A percentile compares a stretch with the other conserved stretches of the same genome.
These are phyloP conservation scores for Camelus bactrianus DNA, from an alignment of 2,113 vertebrate genomes.

Conservation along the genomic window DNA sequence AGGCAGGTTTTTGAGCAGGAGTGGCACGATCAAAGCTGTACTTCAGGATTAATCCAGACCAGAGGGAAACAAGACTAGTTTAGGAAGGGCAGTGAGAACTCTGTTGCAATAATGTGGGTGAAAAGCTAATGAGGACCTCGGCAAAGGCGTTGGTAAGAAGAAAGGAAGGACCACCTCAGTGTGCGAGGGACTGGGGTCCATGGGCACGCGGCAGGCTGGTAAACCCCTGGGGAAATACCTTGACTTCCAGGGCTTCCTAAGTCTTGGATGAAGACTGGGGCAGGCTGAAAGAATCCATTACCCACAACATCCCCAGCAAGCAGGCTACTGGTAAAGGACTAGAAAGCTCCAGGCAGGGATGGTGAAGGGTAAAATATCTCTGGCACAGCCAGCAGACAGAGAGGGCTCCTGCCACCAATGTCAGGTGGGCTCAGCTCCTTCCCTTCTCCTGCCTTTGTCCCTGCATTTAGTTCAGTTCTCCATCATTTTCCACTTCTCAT, in stretches of 20 bases:
- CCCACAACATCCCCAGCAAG: neutral
- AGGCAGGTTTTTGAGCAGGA: slow-evolving; percentile 32
- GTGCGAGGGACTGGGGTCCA: neutral
- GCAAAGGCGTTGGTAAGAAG: neutral
- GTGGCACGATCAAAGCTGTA: slow-evolving; percentile 19
- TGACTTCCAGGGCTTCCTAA: neutral
- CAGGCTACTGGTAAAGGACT: neutral
- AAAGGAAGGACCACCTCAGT: neutral
- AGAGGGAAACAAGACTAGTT: neutral
- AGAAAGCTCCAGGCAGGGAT: neutral
- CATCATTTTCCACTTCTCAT: neutral
- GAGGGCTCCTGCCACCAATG: neutral
- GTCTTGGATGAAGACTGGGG: neutral
- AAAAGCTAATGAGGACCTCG: neutral
- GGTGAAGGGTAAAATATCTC: neutral
- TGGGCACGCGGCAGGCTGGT: neutral
- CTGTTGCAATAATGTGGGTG: neutral
- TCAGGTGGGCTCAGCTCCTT: neutral
- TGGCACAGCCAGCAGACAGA: neutral
- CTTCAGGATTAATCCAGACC: slow-evolving; percentile 41
- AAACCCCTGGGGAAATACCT: neutral
- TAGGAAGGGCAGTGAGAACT: neutral
- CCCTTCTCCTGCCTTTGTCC: neutral
- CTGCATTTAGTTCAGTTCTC: neutral
- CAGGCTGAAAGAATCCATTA: neutral